A percentile compares a stretch with the other conserved stretches of the same genome.
These are phyloP conservation scores for Danaus melanippus DNA, from an alignment of 1,140 invertebrate species.

Conservation along the genomic window DNA sequence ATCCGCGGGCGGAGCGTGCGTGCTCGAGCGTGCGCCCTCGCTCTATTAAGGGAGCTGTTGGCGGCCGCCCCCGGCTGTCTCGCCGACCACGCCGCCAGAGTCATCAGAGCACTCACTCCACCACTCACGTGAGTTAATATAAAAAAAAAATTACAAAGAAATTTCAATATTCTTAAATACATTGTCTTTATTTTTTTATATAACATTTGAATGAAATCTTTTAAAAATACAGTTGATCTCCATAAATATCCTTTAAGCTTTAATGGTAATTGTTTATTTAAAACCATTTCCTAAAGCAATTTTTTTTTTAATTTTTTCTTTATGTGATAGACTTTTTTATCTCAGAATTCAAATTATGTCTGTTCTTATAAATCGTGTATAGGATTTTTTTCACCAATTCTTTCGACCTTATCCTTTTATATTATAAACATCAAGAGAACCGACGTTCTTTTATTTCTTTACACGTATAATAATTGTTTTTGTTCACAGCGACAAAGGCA, in stretches of 20 bases:
- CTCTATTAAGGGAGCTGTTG: conserved; percentile 91
- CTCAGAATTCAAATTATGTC: too few relatives aligned
- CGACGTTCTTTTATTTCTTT: conserved; percentile 4
- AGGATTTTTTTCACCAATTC: background rate
- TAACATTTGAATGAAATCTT: too few relatives aligned
- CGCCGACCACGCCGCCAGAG: conserved; percentile 85
- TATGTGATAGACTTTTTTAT: too few relatives aligned
- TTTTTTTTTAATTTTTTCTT: too few relatives aligned
- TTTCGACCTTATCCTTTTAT: background rate
- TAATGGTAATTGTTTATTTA: too few relatives aligned
- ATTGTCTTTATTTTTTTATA: too few relatives aligned
- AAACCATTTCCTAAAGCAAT: too few relatives aligned
- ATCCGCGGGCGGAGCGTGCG: conserved; percentile 96
- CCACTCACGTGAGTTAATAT: conserved; percentile 77
- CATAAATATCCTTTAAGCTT: too few relatives aligned
- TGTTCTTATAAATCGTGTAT: too few relatives aligned
- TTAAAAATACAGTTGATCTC: too few relatives aligned
- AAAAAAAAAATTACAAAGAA: too few relatives aligned
- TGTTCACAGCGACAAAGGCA: conserved; percentile 86
- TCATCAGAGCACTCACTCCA: conserved; percentile 93
- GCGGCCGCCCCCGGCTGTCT: conserved; percentile 91
- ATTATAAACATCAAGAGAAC: background rate
- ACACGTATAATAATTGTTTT: conserved; percentile 1
- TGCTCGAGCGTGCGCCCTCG: conserved; percentile 85
- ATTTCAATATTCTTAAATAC: too few relatives aligned